Conservation (phyloP, 2,797 vertebrate species). For the Sylvilagus floridanus region DNA sequence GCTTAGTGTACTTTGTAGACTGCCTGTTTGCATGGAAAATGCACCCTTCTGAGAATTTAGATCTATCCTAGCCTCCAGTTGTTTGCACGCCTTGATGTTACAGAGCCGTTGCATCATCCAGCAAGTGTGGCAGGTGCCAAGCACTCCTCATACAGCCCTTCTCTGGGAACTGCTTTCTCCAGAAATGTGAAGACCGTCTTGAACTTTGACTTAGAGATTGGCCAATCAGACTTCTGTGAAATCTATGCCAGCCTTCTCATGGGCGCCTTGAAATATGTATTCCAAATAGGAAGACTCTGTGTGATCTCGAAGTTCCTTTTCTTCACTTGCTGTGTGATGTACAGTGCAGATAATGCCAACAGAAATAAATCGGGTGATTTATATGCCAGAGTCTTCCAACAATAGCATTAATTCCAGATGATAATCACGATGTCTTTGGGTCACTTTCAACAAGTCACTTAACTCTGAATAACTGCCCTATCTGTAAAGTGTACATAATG, state of each 20-base stretch:
- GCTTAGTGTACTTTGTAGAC: not conserved
- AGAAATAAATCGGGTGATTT: slow-evolving; percentile 44
- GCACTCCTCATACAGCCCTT: not conserved
- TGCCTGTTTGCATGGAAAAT: slow-evolving; percentile 55
- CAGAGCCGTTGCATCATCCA: slow-evolving; percentile 56
- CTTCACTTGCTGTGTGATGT: slow-evolving; percentile 38
- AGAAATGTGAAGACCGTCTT: not conserved
- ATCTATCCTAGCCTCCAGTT: not conserved
- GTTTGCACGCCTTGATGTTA: slow-evolving; percentile 37
- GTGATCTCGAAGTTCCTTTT: slow-evolving; percentile 35
- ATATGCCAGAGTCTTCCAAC: not conserved
- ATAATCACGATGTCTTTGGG: not conserved
- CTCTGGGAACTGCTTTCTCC: not conserved
- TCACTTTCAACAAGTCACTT: slow-evolving; percentile 36
- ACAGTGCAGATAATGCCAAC: not conserved
- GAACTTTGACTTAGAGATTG: not conserved
- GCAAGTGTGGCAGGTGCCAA: not conserved
- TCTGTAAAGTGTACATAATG: not conserved
- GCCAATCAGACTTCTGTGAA: not conserved
- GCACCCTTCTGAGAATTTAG: slow-evolving; percentile 11
- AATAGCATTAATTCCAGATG: not conserved
- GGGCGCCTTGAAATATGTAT: not conserved
- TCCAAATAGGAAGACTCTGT: not conserved
- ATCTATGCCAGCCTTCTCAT: slow-evolving; percentile 42
- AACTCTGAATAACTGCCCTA: not conserved